phyloP scores from a whole-genome alignment of 2,113 vertebrate species.

The Zosterops japonicus region DNA sequence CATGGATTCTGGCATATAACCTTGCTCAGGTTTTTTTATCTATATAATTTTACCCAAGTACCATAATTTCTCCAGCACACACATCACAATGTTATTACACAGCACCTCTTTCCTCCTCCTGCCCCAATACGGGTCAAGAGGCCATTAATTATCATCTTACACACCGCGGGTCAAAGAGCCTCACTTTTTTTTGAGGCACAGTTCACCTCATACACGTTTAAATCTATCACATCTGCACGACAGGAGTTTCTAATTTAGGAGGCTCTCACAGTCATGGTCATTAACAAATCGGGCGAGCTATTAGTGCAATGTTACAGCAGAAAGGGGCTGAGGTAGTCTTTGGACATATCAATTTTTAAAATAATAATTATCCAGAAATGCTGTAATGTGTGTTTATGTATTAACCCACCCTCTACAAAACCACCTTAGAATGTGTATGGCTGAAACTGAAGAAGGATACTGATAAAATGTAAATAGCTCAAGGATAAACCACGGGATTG shows the following conservation, averaged over 20 bases:
- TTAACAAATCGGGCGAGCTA: neutral
- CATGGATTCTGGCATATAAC: neutral
- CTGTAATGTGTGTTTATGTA: neutral
- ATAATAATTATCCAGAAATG: neutral
- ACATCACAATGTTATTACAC: neutral
- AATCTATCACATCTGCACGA: neutral
- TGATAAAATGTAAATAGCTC: neutral
- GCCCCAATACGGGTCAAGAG: neutral
- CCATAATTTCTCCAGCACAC: neutral
- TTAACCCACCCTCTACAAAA: neutral
- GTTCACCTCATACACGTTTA: rapidly evolving
- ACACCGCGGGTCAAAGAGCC: neutral
- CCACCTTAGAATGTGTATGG: too few relatives aligned
- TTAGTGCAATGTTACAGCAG: neutral
- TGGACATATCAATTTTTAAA: neutral
- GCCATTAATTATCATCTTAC: neutral
- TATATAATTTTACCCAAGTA: neutral
- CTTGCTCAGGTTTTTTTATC: neutral
- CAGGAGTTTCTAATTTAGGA: neutral
- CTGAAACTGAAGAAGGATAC: neutral
- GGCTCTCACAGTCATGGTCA: neutral
- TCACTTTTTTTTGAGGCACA: neutral
- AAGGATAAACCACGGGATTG: neutral
- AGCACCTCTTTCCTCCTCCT: neutral
- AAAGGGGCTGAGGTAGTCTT: neutral